Base-by-base conservation (phyloP, 2,113 vertebrate genomes). In the Cheirogaleus medius region DNA sequence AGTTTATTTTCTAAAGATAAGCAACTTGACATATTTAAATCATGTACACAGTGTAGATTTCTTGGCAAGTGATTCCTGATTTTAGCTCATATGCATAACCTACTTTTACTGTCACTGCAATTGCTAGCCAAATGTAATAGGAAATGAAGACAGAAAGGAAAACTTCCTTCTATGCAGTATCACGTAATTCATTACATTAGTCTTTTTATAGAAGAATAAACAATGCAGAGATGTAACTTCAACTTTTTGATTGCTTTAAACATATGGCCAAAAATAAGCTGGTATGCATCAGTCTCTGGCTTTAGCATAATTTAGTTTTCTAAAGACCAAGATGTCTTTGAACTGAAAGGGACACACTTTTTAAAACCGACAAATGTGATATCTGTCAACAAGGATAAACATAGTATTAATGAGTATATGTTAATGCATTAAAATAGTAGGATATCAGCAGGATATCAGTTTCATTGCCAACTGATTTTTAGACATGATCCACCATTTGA, bases 391-490 rank as follows among this genome's bases (percentile, higher is more conserved):
- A 97, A 63, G 96, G 77, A 98, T 97, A 95, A 98, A 97, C 90
- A 95, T 58, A 0, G 83, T 97, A 98, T 98, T 99, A 98, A 98
- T 97, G 90, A 97, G 93, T 86, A 81, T 68, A 98, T 93, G 97
- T 98, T 93, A 97, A 98, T 97, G 92, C 90, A 97, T 18, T 44
- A 97, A 98, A 98, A 81, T 95, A 97, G 96, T 95, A 97, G 95
- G 98, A 98, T 98, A 98, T 97, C 95, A 98, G 69, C 95, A 90
- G 71, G 91, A 97, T 98, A 98, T 98, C 97, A 97, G 89, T 97
- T 98, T 98, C 73, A 93, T 74, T 98, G 91, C 90, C 91, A 97
- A 68, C 73, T 98, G 97, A 98, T 97, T 97, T 97, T 97, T 90
- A 92, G 95, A 98, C 87, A 97, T 85, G 96, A 98, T 98, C 92